phyloP scores from a whole-genome alignment of 2,888 invertebrate genomes.

The Bembecia ichneumoniformis region DNA sequence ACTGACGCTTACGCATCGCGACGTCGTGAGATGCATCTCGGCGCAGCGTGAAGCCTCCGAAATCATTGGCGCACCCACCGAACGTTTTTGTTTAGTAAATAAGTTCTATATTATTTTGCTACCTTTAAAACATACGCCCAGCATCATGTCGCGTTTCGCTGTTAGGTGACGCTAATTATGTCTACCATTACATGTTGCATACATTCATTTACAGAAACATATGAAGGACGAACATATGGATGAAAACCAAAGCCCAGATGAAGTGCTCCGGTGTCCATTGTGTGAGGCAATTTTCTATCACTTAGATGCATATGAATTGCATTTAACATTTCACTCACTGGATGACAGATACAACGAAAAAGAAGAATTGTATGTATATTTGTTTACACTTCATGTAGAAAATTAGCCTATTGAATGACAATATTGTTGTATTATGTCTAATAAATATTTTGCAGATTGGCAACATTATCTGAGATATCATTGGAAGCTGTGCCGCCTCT shows the following conservation, averaged over 20 bases:
- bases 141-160: too few relatives aligned
- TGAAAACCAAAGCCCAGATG: constrained; percentile 68
- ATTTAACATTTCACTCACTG: constrained; percentile 73
- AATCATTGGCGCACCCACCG: too few relatives aligned
- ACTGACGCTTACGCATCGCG: too few relatives aligned
- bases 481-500: constrained; percentile 57
- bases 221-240: constrained; percentile 64
- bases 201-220: constrained; percentile 57
- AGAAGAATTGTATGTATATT: constrained; percentile 52
- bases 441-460: neutral
- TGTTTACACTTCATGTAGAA: neutral
- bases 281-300: constrained; percentile 78
- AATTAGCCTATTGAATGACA: too few relatives aligned
- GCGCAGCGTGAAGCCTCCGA: too few relatives aligned
- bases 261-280: constrained; percentile 74
- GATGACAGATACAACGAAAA: constrained; percentile 75
- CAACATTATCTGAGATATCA: constrained; percentile 43
- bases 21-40: too few relatives aligned
- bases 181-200: neutral
- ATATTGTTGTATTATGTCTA: too few relatives aligned
- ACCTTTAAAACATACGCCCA: too few relatives aligned
- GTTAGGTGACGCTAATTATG: too few relatives aligned
- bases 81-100: too few relatives aligned
- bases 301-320: constrained; percentile 75
- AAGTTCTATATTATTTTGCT: too few relatives aligned